A percentile compares a stretch with the other conserved stretches of the same genome.
These are phyloP conservation scores for Amniataba percoides DNA, from an alignment of 2,797 vertebrate genomes.

Conservation along the genomic window DNA sequence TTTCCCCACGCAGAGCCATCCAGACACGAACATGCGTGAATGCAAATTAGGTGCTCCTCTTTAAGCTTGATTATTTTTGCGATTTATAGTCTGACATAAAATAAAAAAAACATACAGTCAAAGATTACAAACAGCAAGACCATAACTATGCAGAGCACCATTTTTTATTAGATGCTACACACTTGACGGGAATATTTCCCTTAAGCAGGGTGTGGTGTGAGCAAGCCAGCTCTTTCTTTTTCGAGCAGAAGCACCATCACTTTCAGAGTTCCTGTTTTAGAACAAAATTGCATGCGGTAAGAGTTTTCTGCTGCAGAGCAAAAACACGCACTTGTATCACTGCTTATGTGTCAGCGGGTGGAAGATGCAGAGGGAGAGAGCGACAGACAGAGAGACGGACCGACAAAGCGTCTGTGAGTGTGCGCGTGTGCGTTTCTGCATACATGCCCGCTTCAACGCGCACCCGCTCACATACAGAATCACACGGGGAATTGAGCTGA, in stretches of 20 bases:
- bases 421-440: constrained; percentile 33
- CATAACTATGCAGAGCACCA: background rate
- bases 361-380: constrained; percentile 42
- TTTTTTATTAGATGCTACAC: constrained; percentile 3
- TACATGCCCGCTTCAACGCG: constrained; percentile 43
- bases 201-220: constrained; percentile 1
- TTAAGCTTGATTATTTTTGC: background rate
- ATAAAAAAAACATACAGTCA: background rate
- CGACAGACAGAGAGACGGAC: constrained; percentile 36
- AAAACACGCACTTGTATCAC: constrained; percentile 20
- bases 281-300: constrained; percentile 29
- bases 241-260: constrained; percentile 14
- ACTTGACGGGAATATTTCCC: background rate
- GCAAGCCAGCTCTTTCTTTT: background rate
- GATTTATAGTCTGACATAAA: background rate
- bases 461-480: constrained; percentile 24
- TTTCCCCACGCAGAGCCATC: background rate
- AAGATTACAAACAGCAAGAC: background rate
- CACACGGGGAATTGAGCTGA: constrained; percentile 52
- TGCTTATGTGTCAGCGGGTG: constrained; percentile 32
- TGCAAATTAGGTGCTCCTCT: constrained; percentile 9
- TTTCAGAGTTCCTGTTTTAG: constrained; percentile 38
- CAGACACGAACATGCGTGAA: constrained; percentile 9
- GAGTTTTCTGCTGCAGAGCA: constrained; percentile 33
- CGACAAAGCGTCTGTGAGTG: constrained; percentile 23